phyloP scores from a whole-genome alignment of 2,113 vertebrate genomes.

The Agelaius tricolor region DNA sequence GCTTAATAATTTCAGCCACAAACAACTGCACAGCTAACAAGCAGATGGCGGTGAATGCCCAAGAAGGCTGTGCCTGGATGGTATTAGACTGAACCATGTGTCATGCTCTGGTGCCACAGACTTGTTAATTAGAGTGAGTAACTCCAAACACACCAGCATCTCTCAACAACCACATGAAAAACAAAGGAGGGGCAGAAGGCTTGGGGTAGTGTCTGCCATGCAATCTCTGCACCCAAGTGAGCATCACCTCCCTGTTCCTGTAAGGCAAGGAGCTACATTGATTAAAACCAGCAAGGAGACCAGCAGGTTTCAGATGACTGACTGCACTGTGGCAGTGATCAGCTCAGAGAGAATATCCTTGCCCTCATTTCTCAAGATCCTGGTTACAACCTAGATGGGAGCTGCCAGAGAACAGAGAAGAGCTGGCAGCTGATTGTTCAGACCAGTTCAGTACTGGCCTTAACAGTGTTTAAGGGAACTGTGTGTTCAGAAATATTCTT shows the following conservation, averaged over 20 bases:
- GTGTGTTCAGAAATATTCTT: not conserved
- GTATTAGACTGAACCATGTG: not conserved
- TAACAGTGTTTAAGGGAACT: not conserved
- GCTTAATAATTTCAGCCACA: not conserved
- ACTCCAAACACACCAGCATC: not conserved
- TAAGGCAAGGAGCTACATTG: not conserved
- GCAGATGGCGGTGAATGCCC: not conserved
- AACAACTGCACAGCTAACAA: not conserved
- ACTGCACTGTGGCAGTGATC: fast-evolving
- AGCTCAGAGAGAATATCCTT: not conserved
- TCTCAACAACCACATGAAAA: not conserved
- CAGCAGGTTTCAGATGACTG: not conserved
- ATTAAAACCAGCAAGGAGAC: not conserved
- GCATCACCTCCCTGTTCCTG: not conserved
- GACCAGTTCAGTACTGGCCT: not conserved
- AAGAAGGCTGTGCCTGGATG: not conserved
- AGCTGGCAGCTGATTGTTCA: not conserved
- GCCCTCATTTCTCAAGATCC: not conserved
- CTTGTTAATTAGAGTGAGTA: not conserved
- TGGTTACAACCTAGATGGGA: not conserved
- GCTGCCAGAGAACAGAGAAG: not conserved
- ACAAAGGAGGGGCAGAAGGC: not conserved
- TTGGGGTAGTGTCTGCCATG: not conserved
- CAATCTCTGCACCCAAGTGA: not conserved
- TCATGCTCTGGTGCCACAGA: not conserved